Percentiles rank a stretch among this genome's conserved stretches.
Evolutionary conservation across 2,113 vertebrate species (phyloP).

Genomic region (Oceanodroma tethys): DNA sequence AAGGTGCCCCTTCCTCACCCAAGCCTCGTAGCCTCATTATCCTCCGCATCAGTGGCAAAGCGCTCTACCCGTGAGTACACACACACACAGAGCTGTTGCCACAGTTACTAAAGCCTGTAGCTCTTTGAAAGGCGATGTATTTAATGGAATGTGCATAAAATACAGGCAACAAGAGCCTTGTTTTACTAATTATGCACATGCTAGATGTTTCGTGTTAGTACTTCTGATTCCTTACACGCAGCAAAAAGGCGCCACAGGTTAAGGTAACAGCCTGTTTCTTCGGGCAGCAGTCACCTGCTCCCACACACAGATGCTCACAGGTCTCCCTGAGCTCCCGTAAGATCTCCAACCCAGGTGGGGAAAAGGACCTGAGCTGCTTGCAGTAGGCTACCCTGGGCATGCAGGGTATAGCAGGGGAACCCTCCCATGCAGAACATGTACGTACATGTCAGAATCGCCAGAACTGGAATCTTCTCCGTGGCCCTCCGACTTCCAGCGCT

Average conservation of each 20-base stretch:
- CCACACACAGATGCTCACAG: neutral
- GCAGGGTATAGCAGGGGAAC: neutral
- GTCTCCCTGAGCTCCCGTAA: neutral
- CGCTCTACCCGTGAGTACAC: neutral
- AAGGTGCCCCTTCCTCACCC: neutral
- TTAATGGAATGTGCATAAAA: neutral
- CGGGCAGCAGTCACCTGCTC: neutral
- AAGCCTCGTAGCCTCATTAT: neutral
- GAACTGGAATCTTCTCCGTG: slow-evolving; percentile 95
- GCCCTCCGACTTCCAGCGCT: slow-evolving; percentile 95
- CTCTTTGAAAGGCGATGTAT: neutral
- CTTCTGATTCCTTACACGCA: neutral
- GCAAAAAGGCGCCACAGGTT: neutral
- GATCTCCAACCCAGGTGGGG: neutral
- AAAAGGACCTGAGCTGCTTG: neutral
- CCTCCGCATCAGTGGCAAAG: neutral
- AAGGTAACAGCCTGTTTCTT: neutral
- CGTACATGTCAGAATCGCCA: slow-evolving; percentile 92
- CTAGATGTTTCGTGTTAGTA: neutral
- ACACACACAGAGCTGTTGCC: neutral
- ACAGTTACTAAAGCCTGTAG: neutral
- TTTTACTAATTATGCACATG: neutral
- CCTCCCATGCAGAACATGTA: neutral
- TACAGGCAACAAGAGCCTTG: neutral
- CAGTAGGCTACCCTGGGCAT: rapidly evolving